Evolutionary conservation across 2,888 invertebrate genomes (phyloP).

Genomic region (Netelia melanura): DNA sequence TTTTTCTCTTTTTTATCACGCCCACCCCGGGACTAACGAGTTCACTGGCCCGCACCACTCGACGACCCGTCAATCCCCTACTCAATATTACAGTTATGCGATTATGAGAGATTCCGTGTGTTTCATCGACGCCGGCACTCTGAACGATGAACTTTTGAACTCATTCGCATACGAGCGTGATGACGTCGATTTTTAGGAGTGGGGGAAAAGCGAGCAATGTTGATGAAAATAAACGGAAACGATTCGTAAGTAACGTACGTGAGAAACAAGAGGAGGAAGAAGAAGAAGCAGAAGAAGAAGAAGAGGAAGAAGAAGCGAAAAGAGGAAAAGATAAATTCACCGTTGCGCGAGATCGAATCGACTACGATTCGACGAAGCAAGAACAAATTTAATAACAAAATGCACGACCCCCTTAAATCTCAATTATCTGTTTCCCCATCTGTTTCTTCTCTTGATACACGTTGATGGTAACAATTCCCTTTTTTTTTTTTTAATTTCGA

Average conservation of each 20-base stretch:
- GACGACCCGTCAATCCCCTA: conserved; percentile 13
- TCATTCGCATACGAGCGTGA: not conserved
- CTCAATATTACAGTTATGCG: not conserved
- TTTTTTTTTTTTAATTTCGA: not conserved
- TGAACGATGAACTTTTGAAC: conserved; percentile 7
- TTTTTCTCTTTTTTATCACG: not conserved
- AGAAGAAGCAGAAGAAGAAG: conserved; percentile 5
- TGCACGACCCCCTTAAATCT: not conserved
- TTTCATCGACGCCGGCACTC: not conserved
- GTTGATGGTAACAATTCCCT: not conserved
- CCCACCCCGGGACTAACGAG: not conserved
- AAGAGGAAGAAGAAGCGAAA: conserved; percentile 18
- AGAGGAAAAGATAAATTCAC: conserved; percentile 35
- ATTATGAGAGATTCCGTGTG: not conserved
- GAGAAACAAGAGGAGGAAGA: not conserved
- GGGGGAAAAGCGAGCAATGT: not conserved
- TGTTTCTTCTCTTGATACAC: not conserved
- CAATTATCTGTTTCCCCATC: not conserved
- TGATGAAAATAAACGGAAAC: not conserved
- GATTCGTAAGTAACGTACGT: not conserved
- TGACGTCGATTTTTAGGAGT: not conserved
- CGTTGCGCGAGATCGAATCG: conserved; percentile 24
- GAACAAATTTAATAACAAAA: not conserved
- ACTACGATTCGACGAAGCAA: not conserved
- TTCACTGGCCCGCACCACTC: conserved; percentile 40